Evolutionary conservation across 2,113 vertebrate species (phyloP).

Genomic region (Podarcis muralis): DNA sequence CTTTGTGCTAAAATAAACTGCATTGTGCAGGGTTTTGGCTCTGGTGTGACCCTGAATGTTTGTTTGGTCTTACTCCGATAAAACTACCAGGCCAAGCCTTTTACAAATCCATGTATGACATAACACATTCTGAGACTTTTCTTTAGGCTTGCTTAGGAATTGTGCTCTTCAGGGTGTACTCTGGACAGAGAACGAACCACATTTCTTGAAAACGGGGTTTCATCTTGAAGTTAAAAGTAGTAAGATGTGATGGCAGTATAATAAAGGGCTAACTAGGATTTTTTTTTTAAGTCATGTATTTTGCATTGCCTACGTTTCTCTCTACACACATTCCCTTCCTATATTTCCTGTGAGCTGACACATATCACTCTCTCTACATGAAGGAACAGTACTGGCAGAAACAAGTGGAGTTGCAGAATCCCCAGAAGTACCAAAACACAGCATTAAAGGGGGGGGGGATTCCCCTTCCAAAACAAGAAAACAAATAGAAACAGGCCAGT

Average conservation of each 20-base stretch:
- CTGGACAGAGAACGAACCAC: not conserved
- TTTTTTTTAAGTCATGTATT: not conserved
- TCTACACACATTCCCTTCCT: not conserved
- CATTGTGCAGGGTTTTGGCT: constrained; percentile 9
- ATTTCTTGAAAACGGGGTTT: not conserved
- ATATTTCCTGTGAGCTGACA: too few species aligned
- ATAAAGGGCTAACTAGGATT: not conserved
- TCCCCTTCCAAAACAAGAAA: too few species aligned
- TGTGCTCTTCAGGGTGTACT: not conserved
- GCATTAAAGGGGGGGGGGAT: too few species aligned
- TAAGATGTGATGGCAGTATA: not conserved
- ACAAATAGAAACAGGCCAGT: too few species aligned
- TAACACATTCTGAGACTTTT: not conserved
- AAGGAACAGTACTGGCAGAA: too few species aligned
- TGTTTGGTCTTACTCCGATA: not conserved
- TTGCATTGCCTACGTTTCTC: not conserved
- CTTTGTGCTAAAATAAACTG: constrained; percentile 39
- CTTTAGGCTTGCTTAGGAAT: not conserved
- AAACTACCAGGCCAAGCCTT: fast-evolving
- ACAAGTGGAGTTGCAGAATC: too few species aligned
- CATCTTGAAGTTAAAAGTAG: not conserved
- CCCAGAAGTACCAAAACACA: too few species aligned
- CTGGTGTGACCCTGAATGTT: constrained; percentile 27
- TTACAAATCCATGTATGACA: not conserved
- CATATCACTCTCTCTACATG: too few species aligned